Evolutionary conservation across 2,888 invertebrate genomes (phyloP).

Genomic region (Augiades crinisus): DNA sequence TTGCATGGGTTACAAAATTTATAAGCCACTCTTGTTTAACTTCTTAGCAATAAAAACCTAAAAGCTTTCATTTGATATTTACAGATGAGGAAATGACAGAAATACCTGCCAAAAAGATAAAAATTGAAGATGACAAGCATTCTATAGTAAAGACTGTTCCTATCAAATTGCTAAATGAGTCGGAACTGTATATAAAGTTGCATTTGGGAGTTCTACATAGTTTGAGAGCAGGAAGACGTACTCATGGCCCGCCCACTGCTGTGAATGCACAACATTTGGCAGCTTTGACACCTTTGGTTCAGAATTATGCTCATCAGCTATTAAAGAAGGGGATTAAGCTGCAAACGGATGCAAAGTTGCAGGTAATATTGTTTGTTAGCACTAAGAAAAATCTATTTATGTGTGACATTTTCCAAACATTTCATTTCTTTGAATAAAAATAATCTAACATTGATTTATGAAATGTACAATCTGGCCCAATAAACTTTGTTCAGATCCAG

Average conservation of each 20-base stretch:
- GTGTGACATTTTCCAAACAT: too few species aligned
- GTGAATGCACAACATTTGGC: constrained; percentile 84
- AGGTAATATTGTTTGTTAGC: constrained; percentile 53
- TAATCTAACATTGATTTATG: too few species aligned
- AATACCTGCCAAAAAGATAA: constrained; percentile 64
- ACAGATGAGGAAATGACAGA: constrained; percentile 67
- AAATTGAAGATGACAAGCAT: constrained; percentile 57
- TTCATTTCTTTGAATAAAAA: too few species aligned
- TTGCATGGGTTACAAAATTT: too few species aligned
- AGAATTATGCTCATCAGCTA: constrained; percentile 60
- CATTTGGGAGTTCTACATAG: constrained; percentile 86
- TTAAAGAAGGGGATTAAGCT: constrained; percentile 56
- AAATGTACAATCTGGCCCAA: too few species aligned
- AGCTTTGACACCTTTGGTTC: constrained; percentile 69
- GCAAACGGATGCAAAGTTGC: constrained; percentile 59
- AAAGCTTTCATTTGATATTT: too few species aligned
- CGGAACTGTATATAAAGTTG: constrained; percentile 82
- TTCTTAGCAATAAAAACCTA: too few species aligned
- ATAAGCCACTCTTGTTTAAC: too few species aligned
- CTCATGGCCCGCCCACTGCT: constrained; percentile 78
- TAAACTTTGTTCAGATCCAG: too few species aligned
- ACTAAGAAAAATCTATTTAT: too few species aligned
- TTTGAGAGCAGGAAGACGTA: constrained; percentile 77
- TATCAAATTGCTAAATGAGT: constrained; percentile 47
- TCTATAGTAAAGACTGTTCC: constrained; percentile 47